Evolutionary conservation across 2,797 vertebrate genomes (phyloP).

Genomic region (Gymnothorax reevesii): DNA sequence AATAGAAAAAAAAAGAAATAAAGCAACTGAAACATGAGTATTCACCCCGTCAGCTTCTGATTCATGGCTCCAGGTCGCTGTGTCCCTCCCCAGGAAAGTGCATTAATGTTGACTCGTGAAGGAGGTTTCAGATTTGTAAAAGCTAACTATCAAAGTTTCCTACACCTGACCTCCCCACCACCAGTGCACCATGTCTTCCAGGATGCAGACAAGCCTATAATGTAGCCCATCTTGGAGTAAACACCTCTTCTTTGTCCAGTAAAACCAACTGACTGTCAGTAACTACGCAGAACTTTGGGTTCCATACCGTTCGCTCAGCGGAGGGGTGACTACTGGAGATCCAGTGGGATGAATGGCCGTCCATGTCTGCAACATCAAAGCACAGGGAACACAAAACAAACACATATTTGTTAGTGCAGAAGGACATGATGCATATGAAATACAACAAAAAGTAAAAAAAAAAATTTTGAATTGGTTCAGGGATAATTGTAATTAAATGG

Average conservation of each 20-base stretch:
- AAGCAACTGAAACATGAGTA: background rate
- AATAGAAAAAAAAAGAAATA: no score
- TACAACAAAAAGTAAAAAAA: slow-evolving; percentile 7
- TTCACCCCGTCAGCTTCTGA: background rate
- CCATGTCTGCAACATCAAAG: slow-evolving; percentile 58
- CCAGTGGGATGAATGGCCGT: slow-evolving; percentile 58
- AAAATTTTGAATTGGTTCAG: slow-evolving; percentile 14
- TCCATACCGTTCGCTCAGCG: slow-evolving; percentile 67
- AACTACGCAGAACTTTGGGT: slow-evolving; percentile 68
- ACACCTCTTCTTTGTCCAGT: slow-evolving; percentile 73
- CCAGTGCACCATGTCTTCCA: slow-evolving; percentile 29
- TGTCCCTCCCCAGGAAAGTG: background rate
- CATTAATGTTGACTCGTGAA: background rate
- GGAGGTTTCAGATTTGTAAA: background rate
- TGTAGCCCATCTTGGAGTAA: slow-evolving; percentile 31
- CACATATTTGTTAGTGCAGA: background rate
- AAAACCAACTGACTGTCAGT: slow-evolving; percentile 73
- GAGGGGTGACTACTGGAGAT: slow-evolving; percentile 67
- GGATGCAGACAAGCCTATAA: slow-evolving; percentile 40
- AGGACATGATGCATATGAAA: background rate
- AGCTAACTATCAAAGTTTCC: background rate
- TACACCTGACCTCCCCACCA: background rate
- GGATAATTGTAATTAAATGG: slow-evolving; percentile 34
- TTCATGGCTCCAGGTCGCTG: background rate
- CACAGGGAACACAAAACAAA: background rate